phyloP scores from a whole-genome alignment of 2,113 vertebrate species.

The Notothenia rossii region DNA sequence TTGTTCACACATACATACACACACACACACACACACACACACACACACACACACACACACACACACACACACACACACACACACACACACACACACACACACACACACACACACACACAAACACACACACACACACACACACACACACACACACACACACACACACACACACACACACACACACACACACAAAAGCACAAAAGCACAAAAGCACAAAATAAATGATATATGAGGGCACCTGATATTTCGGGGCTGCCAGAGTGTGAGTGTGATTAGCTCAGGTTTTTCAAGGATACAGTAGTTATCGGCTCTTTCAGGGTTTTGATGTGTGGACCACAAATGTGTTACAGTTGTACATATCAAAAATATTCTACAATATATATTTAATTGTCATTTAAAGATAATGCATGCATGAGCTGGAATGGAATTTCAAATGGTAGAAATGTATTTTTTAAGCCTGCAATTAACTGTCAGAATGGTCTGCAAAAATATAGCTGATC shows the following conservation, averaged over 20 bases:
- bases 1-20: conserved; percentile 16
- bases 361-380: neutral
- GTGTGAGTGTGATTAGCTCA: conserved; percentile 49
- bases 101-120: neutral
- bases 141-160: neutral
- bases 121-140: neutral
- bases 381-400: too few species aligned
- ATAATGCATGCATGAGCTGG: too few species aligned
- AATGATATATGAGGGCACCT: conserved; percentile 8
- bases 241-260: conserved; percentile 25
- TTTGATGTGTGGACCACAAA: neutral
- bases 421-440: too few species aligned
- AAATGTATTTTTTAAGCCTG: neutral
- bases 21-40: conserved; percentile 5
- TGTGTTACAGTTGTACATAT: neutral
- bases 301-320: conserved; percentile 8
- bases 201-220: conserved; percentile 48
- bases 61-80: neutral
- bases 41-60: neutral
- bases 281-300: conserved; percentile 24
- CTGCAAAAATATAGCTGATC: neutral
- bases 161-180: neutral
- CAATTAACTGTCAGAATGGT: neutral
- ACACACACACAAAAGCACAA: neutral
- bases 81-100: neutral